Percentiles rank a stretch among this genome's conserved stretches.
Conservation (phyloP, 2,113 vertebrate genomes). For the Pteruthius melanotis region DNA sequence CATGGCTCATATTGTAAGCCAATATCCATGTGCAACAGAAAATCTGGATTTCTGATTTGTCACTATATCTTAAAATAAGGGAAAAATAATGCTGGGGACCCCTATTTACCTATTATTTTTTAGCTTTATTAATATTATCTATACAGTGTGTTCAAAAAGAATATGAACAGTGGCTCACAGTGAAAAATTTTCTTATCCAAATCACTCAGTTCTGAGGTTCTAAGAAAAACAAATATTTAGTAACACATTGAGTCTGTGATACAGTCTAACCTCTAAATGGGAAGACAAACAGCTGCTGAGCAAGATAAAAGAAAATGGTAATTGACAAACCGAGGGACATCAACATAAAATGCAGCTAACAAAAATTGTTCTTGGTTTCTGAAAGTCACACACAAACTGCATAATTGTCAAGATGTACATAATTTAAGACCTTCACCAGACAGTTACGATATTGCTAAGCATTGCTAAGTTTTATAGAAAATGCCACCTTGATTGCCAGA, state of each 20-base stretch:
- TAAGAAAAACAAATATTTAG: conserved; percentile 51
- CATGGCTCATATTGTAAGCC: not conserved
- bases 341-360: not conserved
- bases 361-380: not conserved
- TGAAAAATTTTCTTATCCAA: conserved; percentile 11
- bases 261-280: not conserved
- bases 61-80: not conserved
- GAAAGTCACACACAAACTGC: not conserved
- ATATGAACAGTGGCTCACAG: not conserved
- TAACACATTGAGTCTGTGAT: not conserved
- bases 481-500: not conserved
- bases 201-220: not conserved
- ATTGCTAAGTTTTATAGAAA: not conserved
- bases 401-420: not conserved
- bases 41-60: not conserved
- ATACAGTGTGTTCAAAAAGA: not conserved
- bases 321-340: conserved; percentile 5
- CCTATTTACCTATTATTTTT: not conserved
- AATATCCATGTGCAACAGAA: not conserved
- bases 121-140: not conserved
- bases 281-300: conserved; percentile 43
- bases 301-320: conserved; percentile 39
- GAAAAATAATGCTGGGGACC: not conserved
- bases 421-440: not conserved
- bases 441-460: not conserved